These are phyloP conservation scores for Telenomus remus DNA, from an alignment of 1,140 invertebrate genomes.

Conservation along the genomic window DNA sequence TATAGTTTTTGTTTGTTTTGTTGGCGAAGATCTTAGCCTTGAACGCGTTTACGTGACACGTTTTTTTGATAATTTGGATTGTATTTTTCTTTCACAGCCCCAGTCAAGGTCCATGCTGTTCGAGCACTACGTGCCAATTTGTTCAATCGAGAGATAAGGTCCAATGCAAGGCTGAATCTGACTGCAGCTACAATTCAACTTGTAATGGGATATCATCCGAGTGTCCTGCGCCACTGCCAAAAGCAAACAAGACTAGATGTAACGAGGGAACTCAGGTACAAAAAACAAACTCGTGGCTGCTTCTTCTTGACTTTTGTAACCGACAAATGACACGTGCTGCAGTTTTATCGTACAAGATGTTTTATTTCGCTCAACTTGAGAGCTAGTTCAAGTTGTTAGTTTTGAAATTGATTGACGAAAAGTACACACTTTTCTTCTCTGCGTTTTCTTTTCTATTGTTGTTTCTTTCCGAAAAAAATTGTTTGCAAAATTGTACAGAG, in stretches of 20 bases:
- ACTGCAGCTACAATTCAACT: constrained; percentile 89
- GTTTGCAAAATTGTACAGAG: no score
- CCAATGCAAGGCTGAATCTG: constrained; percentile 88
- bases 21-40: constrained; percentile 32
- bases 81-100: constrained; percentile 81
- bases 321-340: constrained; percentile 25
- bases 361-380: constrained; percentile 5
- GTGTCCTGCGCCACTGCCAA: constrained; percentile 87
- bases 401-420: no score
- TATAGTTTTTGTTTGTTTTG: constrained; percentile 5
- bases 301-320: constrained; percentile 16
- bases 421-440: no score
- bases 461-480: no score
- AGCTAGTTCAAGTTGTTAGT: neutral
- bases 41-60: constrained; percentile 51
- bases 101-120: constrained; percentile 97
- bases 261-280: constrained; percentile 87
- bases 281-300: constrained; percentile 31
- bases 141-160: constrained; percentile 79
- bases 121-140: constrained; percentile 87
- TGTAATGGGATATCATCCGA: constrained; percentile 91
- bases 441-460: no score
- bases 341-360: constrained; percentile 1
- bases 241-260: constrained; percentile 88
- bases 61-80: constrained; percentile 51